Evolutionary conservation across 2,888 invertebrate species (phyloP).

Genomic region (Nesidiocoris tenuis): DNA sequence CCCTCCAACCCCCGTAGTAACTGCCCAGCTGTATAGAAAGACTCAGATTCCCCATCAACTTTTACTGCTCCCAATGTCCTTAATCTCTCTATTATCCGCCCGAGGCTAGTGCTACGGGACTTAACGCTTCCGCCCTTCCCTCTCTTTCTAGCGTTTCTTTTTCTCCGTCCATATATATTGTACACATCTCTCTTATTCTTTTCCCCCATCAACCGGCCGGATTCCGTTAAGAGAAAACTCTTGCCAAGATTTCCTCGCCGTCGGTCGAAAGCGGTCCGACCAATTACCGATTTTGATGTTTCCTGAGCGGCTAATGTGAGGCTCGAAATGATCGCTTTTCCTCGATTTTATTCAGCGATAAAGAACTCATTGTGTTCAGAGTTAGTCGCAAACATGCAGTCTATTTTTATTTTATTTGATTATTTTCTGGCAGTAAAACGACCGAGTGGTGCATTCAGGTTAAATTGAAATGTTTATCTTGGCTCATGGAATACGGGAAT

Average conservation of each 20-base stretch:
- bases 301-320: too few relatives aligned
- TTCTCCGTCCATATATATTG: background rate
- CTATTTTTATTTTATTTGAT: too few relatives aligned
- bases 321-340: background rate
- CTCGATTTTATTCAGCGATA: too few relatives aligned
- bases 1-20: too few relatives aligned
- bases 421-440: too few relatives aligned
- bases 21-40: background rate
- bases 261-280: background rate
- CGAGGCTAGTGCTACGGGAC: conserved; percentile 22
- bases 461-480: too few relatives aligned
- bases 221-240: background rate
- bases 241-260: too few relatives aligned
- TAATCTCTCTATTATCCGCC: conserved; percentile 35
- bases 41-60: conserved; percentile 31
- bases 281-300: background rate
- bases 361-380: too few relatives aligned
- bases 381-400: too few relatives aligned
- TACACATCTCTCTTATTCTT: background rate
- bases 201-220: background rate
- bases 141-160: too few relatives aligned
- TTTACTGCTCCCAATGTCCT: conserved; percentile 37
- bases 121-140: conserved; percentile 18
- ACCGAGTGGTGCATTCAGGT: too few relatives aligned
- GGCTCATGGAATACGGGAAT: too few relatives aligned